These are phyloP conservation scores for Penelope pileata DNA, from an alignment of 2,113 vertebrate genomes.

Conservation along the genomic window DNA sequence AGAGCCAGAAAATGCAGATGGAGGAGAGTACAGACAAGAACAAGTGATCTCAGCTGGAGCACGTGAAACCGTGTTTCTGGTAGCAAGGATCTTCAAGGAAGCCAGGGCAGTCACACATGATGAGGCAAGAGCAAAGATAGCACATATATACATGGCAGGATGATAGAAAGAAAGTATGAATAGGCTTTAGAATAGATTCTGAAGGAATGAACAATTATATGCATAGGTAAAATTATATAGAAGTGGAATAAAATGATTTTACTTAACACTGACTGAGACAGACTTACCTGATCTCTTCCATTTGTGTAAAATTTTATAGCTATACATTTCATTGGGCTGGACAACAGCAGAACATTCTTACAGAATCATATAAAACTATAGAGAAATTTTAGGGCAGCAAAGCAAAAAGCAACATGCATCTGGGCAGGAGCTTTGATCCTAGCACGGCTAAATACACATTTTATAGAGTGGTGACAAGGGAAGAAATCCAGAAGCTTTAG, in stretches of 20 bases:
- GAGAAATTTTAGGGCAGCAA: neutral
- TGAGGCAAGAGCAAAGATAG: neutral
- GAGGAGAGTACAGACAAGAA: neutral
- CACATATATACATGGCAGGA: neutral
- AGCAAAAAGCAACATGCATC: neutral
- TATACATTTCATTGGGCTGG: neutral
- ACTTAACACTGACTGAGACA: neutral
- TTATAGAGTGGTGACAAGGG: neutral
- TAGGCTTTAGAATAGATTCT: neutral
- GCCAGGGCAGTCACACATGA: neutral
- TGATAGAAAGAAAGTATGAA: neutral
- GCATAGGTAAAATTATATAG: neutral
- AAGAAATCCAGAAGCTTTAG: neutral
- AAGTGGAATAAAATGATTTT: neutral
- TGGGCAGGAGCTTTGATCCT: neutral
- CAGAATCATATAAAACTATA: neutral
- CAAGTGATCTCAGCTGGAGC: neutral
- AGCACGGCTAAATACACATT: neutral
- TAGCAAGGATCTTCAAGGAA: neutral
- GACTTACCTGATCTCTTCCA: neutral
- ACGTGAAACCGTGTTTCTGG: neutral
- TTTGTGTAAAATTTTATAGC: neutral
- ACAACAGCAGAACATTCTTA: neutral
- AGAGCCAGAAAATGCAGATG: neutral
- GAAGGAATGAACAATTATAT: neutral